Evolutionary conservation across 2,113 vertebrate species (phyloP), one percentile per base, ranked within the genome.

Genomic region (Neogale vison): DNA sequence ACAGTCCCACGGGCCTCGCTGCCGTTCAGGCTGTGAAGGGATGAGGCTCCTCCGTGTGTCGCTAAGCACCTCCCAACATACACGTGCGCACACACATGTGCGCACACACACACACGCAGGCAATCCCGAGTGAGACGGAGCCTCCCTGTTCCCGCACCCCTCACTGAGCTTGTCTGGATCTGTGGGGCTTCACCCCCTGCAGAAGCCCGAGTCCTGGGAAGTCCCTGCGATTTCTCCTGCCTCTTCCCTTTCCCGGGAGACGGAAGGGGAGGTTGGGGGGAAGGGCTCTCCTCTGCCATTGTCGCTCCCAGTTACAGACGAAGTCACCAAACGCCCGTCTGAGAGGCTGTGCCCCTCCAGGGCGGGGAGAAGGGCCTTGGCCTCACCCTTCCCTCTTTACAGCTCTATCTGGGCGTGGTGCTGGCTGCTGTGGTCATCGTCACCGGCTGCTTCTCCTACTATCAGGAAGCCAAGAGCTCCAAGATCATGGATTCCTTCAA

Each of bases 401-500:
- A 99, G 99, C 98, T 99, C 0, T 99, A 99, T 81, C 98, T 99
- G 77, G 99, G 99, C 0, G 94, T 99, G 20, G 99, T 99, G 42
- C 93, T 99, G 96, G 98, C 99, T 0, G 99, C 99, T 0, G 99
- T 99, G 0, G 99, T 99, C 97, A 99, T 99, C 0, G 95, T 99
- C 97, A 99, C 99, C 0, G 99, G 99, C 85, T 99, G 99, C 97
- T 99, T 99, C 98, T 99, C 99, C 96, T 99, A 99, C 96, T 99
- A 99, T 94, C 99, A 99, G 57, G 99, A 99, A 81, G 99, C 99
- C 97, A 99, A 99, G 81, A 99, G 99, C 97, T 99, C 99, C 97
- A 99, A 99, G 59, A 99, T 99, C 92, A 99, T 99, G 99, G 99
- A 99, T 2, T 99, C 99, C 94, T 99, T 99, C 98, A 99, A 99